Percentiles rank a stretch among this genome's conserved stretches.
phyloP scores from a whole-genome alignment of 2,113 vertebrate genomes.

The Paradoxurus hermaphroditus region DNA sequence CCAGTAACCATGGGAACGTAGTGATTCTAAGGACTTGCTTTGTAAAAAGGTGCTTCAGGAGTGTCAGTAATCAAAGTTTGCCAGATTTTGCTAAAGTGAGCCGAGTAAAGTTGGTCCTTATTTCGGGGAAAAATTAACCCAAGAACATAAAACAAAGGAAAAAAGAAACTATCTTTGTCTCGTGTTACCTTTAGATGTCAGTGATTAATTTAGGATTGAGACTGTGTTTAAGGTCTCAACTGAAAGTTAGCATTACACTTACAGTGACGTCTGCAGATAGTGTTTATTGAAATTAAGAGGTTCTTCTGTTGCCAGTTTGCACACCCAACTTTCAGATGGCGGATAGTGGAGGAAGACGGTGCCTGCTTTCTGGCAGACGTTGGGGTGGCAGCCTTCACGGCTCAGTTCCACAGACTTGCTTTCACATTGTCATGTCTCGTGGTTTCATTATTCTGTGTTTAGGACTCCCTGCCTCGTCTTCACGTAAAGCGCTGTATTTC shows the following conservation, averaged over 20 bases:
- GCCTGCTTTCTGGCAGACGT: not conserved
- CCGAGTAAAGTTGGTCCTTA: not conserved
- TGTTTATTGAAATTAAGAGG: not conserved
- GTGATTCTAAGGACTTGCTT: not conserved
- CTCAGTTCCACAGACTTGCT: not conserved
- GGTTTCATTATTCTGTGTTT: not conserved
- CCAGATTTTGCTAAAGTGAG: not conserved
- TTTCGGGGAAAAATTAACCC: not conserved
- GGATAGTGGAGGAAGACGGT: not conserved
- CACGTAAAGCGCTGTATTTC: not conserved
- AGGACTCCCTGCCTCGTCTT: not conserved
- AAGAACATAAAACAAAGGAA: not conserved
- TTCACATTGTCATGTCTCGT: not conserved
- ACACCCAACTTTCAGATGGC: not conserved
- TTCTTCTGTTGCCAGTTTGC: not conserved
- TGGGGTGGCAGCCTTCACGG: not conserved
- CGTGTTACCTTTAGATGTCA: not conserved
- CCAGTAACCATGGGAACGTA: not conserved
- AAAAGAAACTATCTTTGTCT: not conserved
- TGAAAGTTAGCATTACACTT: not conserved
- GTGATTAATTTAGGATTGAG: slow-evolving; percentile 3
- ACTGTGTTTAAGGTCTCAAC: not conserved
- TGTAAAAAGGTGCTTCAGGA: not conserved
- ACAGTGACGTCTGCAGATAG: not conserved
- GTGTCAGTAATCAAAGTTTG: not conserved